Evolutionary conservation across 2,113 vertebrate genomes (phyloP).

Genomic region (Bubo scandiacus): DNA sequence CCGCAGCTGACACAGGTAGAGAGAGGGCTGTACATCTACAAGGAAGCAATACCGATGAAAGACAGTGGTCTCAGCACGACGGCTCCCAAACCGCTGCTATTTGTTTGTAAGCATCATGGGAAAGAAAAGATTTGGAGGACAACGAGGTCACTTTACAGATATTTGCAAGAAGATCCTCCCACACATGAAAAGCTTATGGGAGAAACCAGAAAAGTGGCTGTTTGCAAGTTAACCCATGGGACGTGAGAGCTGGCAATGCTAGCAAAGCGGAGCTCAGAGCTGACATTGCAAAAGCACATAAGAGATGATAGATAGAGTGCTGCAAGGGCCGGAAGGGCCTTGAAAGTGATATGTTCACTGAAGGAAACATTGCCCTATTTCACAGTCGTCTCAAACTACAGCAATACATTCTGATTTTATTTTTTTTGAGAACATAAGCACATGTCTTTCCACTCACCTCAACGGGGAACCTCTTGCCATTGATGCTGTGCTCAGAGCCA

Average conservation of each 20-base stretch:
- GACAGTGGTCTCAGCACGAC: fast-evolving
- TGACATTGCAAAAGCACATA: conserved; percentile 24
- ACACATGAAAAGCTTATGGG: conserved; percentile 19
- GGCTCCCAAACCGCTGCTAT: neutral
- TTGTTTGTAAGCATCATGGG: neutral
- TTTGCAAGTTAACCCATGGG: conserved; percentile 40
- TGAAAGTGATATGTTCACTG: neutral
- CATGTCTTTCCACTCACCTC: conserved; percentile 82
- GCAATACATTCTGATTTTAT: neutral
- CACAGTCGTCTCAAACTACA: neutral
- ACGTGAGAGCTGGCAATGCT: neutral
- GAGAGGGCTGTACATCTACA: fast-evolving
- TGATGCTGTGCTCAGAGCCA: conserved; percentile 94
- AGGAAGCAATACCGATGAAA: neutral
- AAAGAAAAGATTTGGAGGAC: conserved; percentile 6
- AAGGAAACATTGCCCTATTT: conserved; percentile 3
- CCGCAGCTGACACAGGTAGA: neutral
- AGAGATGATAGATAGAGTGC: conserved; percentile 19
- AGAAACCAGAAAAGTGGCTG: conserved; percentile 11
- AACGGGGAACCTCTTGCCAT: conserved; percentile 87
- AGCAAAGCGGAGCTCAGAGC: neutral
- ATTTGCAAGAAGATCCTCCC: conserved; percentile 20
- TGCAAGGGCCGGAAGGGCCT: neutral
- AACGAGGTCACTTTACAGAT: neutral
- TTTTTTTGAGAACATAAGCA: neutral